These are phyloP conservation scores for Apostichopus parvimensis DNA, from an alignment of 35 echinoderm and acorn worm genomes.

Conservation along the genomic window DNA sequence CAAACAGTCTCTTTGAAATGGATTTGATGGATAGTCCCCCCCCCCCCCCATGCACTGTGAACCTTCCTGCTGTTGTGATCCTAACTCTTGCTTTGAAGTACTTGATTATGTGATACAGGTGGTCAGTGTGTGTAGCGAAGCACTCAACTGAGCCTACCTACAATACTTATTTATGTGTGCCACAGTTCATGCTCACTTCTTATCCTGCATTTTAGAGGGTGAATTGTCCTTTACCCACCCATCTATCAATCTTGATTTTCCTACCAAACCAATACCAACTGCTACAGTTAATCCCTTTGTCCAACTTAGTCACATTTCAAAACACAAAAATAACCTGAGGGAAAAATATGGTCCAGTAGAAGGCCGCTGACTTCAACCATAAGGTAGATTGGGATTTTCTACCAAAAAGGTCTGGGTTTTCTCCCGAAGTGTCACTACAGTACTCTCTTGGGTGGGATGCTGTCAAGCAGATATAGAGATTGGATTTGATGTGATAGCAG, in stretches of 20 bases:
- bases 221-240: too few species aligned
- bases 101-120: too few species aligned
- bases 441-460: conserved; percentile 25
- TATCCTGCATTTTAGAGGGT: too few species aligned
- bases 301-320: conserved; percentile 2
- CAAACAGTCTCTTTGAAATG: too few species aligned
- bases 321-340: conserved; percentile 7
- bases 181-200: too few species aligned
- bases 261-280: neutral
- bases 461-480: conserved; percentile 6
- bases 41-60: too few species aligned
- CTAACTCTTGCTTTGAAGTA: too few species aligned
- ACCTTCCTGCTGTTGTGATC: too few species aligned
- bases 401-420: neutral
- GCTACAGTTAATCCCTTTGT: conserved; percentile 21
- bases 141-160: too few species aligned
- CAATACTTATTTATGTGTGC: too few species aligned
- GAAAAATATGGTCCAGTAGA: neutral
- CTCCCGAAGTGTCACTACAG: conserved; percentile 7
- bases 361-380: neutral
- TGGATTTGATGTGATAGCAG: neutral
- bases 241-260: neutral
- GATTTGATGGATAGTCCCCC: too few species aligned
- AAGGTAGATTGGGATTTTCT: neutral
- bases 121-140: too few species aligned